Percentiles rank a stretch among this genome's conserved stretches.
Evolutionary conservation across 30 jellyfish, hydroid and myxozoan genomes (phyloP).

Genomic region (Pseudorhiza aurosa): DNA sequence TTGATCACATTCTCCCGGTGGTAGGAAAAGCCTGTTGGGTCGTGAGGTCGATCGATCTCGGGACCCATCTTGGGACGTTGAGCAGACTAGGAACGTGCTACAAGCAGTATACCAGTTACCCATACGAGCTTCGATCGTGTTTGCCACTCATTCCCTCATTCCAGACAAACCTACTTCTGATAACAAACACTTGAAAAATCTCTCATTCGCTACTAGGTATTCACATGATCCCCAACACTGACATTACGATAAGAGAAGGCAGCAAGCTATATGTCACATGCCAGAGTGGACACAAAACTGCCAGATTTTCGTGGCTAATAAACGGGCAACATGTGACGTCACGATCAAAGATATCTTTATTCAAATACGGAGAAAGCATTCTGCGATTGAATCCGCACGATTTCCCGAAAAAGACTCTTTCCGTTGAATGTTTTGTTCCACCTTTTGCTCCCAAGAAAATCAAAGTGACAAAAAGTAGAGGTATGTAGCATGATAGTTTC

Average conservation of each 20-base stretch:
- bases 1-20: too few species aligned
- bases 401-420: neutral
- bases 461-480: neutral
- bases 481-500: too few species aligned
- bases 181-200: too few species aligned
- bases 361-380: slow-evolving; percentile 10
- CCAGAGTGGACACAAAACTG: neutral
- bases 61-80: too few species aligned
- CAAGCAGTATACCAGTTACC: too few species aligned
- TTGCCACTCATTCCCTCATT: too few species aligned
- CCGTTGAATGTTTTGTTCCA: slow-evolving; percentile 29
- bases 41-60: too few species aligned
- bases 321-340: slow-evolving; percentile 15
- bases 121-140: too few species aligned
- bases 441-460: slow-evolving; percentile 22
- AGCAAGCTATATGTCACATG: slow-evolving; percentile 10
- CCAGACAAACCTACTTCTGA: too few species aligned
- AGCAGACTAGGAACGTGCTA: too few species aligned
- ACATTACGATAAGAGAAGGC: slow-evolving; percentile 1
- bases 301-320: slow-evolving; percentile 36
- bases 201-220: too few species aligned
- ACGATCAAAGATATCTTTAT: neutral
- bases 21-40: too few species aligned
- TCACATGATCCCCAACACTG: slow-evolving; percentile 28
- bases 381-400: slow-evolving; percentile 18